Base-by-base conservation (phyloP, 2,888 invertebrate species). In the Drosophila buzzatii region DNA sequence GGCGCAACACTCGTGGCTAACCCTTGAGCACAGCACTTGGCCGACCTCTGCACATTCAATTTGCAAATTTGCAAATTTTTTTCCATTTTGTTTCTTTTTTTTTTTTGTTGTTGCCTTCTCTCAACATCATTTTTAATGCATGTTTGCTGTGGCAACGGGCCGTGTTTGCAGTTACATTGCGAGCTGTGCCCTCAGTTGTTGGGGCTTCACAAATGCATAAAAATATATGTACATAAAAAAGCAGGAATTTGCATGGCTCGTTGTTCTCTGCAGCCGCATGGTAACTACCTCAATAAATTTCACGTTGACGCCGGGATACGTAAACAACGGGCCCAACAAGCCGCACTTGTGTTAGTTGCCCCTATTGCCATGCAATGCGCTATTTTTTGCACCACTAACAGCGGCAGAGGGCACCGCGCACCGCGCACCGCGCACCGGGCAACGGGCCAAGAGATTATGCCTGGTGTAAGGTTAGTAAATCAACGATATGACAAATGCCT, bases 251-350 rank as follows among this genome's bases (percentile, higher is more conserved):
- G 59, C 68, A 68, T 69, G 65, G 58, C 41, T 75, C 51, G 37
- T 64, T 52, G 52, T 49, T 72, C 72, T 68, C 63, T 73, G 64
- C 80, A 47, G 51, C 31, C 52, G 64, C 63, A 56, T 76, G 70
- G 81, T 75, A 85, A 81, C 90, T 90, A 90, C 90, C 90, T 90
- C 90, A 90, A 90, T 86, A 91, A 85, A 90, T 89, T 89, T 77
- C 33, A 70, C 80, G 89, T 91, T 90, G 85, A 76, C 71, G 75
- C 81, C 72, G 76, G 83, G 61, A 77, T 58, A 77, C 60, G 72
- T 63, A 67, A 69, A 66, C 69, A 73, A 56, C 66, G 58, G 47
- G 41, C 12, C 42, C 47, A 66, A 47, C 64, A 59, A 56, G 58
- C 60, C 65, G 59, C 63, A 82, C 73, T 84, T 84, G 67, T 60